phyloP scores from a whole-genome alignment of 2,888 invertebrate genomes.

The Ferdinandea cuprea region DNA sequence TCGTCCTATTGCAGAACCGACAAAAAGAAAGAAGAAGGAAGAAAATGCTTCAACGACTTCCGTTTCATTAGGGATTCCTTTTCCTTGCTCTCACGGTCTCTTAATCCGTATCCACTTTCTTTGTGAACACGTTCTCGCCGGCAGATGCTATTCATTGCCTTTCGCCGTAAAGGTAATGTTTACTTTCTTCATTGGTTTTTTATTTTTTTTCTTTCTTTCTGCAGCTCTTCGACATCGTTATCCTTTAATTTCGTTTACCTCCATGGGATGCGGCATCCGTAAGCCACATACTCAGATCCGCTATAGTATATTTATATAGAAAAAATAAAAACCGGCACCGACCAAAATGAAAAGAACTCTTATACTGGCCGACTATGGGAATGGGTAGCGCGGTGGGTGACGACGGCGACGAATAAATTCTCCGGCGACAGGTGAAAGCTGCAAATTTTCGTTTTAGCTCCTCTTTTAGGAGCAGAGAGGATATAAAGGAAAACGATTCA shows the following conservation, averaged over 20 bases:
- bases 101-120: conserved; percentile 32
- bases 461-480: conserved; percentile 18
- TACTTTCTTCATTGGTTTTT: too few species aligned
- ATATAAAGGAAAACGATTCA: conserved; percentile 71
- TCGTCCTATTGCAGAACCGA: conserved; percentile 12
- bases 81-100: conserved; percentile 40
- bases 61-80: conserved; percentile 68
- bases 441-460: conserved; percentile 63
- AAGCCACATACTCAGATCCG: conserved; percentile 54
- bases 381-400: too few species aligned
- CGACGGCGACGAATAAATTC: conserved; percentile 55
- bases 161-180: conserved; percentile 40
- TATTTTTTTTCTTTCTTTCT: conserved; percentile 25
- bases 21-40: conserved; percentile 7
- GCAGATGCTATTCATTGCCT: conserved; percentile 70
- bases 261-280: conserved; percentile 50
- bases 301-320: conserved; percentile 19
- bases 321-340: conserved; percentile 26
- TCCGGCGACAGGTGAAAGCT: conserved; percentile 70
- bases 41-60: conserved; percentile 53
- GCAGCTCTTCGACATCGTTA: conserved; percentile 64
- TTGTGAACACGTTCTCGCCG: conserved; percentile 42
- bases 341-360: conserved; percentile 51
- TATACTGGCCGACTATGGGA: background rate
- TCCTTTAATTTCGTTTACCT: conserved; percentile 73